Base-by-base conservation (phyloP, 2,888 invertebrate species). In the Selenia dentaria region DNA sequence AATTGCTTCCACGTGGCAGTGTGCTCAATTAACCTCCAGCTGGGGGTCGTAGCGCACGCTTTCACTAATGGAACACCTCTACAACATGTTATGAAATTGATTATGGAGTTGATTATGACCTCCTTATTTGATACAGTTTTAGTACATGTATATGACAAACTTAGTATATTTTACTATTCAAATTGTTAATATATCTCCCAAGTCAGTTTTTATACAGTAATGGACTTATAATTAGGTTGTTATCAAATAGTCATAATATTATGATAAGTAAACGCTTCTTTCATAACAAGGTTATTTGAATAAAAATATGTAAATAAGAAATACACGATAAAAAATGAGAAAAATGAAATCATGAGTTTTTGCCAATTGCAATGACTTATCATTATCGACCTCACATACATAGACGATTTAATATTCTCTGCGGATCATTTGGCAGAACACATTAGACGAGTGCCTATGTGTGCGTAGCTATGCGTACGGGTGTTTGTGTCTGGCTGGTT, bases 401-500 rank as follows among this genome's bases (percentile, higher is more conserved):
- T 67, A 65, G 64, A 67, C 64, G 65, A 71, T 67, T 74, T 75
- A 73, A 68, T 85, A 83, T 84, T 82, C 79, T 70, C 54, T 61
- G 67, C 77, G 82, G 86, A 79, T 87, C 86, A 88, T 88, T 88
- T 86, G 87, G 82, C 83, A 82, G 80, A 76, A 83, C 85, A 84
- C 85, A 81, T 83, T 83, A 83, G 82, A 80, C 68, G 67, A 56
- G 66, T 56, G 63, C 65, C 66, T 58, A 67, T 67, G 77, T 70
- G 76, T 74, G 79, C 70, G 81, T 76, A 81, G 32, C 31, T 74
- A 75, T 68, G 76, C 73, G 80, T 76, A 71, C 67, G 70, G 64
- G 71, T 72, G 74, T 74, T 72, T 70, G 70, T 72, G 76, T 73
- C 74, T 74, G 74, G 69, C 64, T 68, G 62, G 62, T 51, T 43